These are phyloP conservation scores for Psilanteris sp. DNA, from an alignment of 1,140 invertebrate species.

Conservation along the genomic window DNA sequence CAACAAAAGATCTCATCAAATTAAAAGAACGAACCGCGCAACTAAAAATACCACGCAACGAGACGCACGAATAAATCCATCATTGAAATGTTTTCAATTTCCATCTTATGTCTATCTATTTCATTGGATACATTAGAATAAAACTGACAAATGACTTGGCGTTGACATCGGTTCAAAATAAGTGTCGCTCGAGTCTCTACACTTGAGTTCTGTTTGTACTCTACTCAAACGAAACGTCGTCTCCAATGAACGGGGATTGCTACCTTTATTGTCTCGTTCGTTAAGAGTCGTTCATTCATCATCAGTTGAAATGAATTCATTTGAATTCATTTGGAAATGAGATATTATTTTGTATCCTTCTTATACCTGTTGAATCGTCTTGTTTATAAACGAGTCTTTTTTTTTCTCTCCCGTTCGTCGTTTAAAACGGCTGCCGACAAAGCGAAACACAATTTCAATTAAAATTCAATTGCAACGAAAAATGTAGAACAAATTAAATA, in stretches of 20 bases:
- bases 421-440: no score
- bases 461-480: no score
- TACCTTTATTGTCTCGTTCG: constrained; percentile 59
- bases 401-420: no score
- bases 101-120: no score
- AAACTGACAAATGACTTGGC: constrained; percentile 44
- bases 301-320: constrained; percentile 46
- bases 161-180: constrained; percentile 48
- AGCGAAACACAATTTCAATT: no score
- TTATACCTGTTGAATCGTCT: constrained; percentile 17
- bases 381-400: no score
- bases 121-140: constrained; percentile 30
- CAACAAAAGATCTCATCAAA: no score
- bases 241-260: constrained; percentile 53
- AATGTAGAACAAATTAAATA: no score
- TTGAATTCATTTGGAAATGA: constrained; percentile 38
- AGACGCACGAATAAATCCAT: no score
- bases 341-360: constrained; percentile 1
- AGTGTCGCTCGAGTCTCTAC: constrained; percentile 41
- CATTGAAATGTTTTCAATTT: no score
- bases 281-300: constrained; percentile 41
- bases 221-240: constrained; percentile 47
- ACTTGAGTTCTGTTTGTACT: constrained; percentile 47
- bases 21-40: no score
- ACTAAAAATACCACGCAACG: no score